phyloP scores from a whole-genome alignment of 37 sponge, comb jelly and placozoan species.

The Ephydatia muelleri region DNA sequence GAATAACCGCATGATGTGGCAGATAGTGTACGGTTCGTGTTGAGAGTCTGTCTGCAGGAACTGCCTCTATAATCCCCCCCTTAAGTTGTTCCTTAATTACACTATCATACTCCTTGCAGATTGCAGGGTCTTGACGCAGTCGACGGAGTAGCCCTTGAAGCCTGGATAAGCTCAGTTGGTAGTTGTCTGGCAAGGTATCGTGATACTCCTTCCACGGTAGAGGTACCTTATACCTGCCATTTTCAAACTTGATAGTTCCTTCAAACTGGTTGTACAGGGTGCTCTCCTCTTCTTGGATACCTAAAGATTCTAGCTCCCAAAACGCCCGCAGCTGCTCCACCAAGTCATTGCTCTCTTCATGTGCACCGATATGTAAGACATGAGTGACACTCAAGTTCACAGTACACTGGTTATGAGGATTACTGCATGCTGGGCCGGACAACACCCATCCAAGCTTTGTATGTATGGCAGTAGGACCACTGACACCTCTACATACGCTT shows the following conservation, averaged over 20 bases:
- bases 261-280: background rate
- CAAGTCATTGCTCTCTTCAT: background rate
- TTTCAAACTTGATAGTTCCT: background rate
- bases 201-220: slow-evolving; percentile 16
- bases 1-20: slow-evolving; percentile 31
- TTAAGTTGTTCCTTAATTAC: slow-evolving; percentile 14
- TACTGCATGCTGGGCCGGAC: background rate
- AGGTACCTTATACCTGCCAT: slow-evolving; percentile 8
- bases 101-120: slow-evolving; percentile 6
- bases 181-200: slow-evolving; percentile 5
- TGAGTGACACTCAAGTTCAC: background rate
- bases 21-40: slow-evolving; percentile 5
- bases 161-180: background rate
- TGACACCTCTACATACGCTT: background rate
- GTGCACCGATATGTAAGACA: background rate
- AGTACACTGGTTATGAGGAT: background rate
- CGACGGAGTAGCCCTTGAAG: slow-evolving; percentile 11
- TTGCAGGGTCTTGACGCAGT: slow-evolving; percentile 12
- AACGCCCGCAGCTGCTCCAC: background rate
- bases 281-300: background rate
- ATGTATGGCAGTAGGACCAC: slow-evolving; percentile 16
- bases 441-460: slow-evolving; percentile 16
- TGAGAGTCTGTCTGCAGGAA: background rate
- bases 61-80: slow-evolving; percentile 9
- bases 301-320: slow-evolving; percentile 21